phyloP scores from a whole-genome alignment of 1,140 invertebrate species.

The Sarcophaga peregrina region DNA sequence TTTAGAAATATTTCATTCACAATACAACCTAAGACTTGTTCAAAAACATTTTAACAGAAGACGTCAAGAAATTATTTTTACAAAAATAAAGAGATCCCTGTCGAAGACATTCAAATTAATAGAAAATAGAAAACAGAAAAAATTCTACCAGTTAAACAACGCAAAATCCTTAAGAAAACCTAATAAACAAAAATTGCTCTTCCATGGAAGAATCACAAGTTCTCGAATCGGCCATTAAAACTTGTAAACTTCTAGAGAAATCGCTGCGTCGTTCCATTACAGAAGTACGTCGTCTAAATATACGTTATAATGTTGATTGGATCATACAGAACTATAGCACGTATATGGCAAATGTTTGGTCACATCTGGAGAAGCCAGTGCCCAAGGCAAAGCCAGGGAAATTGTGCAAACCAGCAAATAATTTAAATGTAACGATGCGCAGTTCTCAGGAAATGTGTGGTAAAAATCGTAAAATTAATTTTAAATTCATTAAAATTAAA shows the following conservation, averaged over 20 bases:
- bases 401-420: neutral
- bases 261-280: constrained; percentile 39
- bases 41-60: too few relatives aligned
- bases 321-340: constrained; percentile 42
- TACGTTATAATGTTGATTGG: constrained; percentile 47
- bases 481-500: constrained; percentile 48
- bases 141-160: too few relatives aligned
- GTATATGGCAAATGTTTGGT: constrained; percentile 44
- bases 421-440: neutral
- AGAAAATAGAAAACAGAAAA: too few relatives aligned
- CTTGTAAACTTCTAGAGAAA: constrained; percentile 34
- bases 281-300: constrained; percentile 43
- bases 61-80: too few relatives aligned
- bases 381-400: neutral
- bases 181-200: neutral
- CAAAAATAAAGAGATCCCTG: too few relatives aligned
- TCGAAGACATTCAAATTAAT: too few relatives aligned
- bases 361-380: neutral
- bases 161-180: neutral
- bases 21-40: too few relatives aligned
- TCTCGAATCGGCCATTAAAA: constrained; percentile 42
- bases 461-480: constrained; percentile 45
- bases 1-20: too few relatives aligned
- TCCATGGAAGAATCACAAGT: constrained; percentile 43
- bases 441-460: constrained; percentile 44